Conservation (phyloP, 2,113 vertebrate genomes). For the Mobula hypostoma region DNA sequence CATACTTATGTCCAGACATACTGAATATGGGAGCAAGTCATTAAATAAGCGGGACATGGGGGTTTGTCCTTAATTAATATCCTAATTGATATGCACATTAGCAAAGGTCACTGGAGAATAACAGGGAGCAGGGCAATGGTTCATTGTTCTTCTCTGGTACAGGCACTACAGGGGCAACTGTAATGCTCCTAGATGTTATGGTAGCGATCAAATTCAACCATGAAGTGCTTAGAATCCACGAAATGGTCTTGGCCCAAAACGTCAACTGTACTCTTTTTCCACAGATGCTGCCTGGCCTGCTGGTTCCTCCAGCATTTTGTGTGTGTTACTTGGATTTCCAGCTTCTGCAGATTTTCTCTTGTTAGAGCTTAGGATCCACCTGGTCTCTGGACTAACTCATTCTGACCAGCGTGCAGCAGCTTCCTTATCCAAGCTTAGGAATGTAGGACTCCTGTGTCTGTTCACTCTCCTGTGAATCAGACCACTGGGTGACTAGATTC, state of each 20-base stretch:
- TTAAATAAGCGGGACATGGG: too few species aligned
- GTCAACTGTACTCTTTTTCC: too few species aligned
- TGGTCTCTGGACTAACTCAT: neutral
- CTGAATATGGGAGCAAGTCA: too few species aligned
- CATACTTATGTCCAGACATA: too few species aligned
- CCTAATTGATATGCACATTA: neutral
- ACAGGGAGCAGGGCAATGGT: neutral
- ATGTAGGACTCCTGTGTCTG: neutral
- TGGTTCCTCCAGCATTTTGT: too few species aligned
- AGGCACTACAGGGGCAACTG: neutral
- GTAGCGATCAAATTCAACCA: neutral
- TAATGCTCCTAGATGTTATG: neutral
- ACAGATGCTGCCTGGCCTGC: too few species aligned
- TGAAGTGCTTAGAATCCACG: neutral
- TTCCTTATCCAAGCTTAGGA: neutral
- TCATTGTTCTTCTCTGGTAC: neutral
- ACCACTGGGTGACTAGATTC: neutral
- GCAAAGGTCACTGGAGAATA: neutral
- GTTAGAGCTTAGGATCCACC: neutral
- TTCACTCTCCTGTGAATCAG: neutral
- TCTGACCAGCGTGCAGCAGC: neutral
- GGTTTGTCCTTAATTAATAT: too few species aligned
- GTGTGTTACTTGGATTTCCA: too few species aligned
- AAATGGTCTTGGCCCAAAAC: too few species aligned
- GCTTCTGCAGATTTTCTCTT: too few species aligned